A percentile compares a stretch with the other conserved stretches of the same genome.
These are phyloP conservation scores for Teleopsis dalmanni DNA, from an alignment of 1,140 invertebrate genomes.

Conservation along the genomic window DNA sequence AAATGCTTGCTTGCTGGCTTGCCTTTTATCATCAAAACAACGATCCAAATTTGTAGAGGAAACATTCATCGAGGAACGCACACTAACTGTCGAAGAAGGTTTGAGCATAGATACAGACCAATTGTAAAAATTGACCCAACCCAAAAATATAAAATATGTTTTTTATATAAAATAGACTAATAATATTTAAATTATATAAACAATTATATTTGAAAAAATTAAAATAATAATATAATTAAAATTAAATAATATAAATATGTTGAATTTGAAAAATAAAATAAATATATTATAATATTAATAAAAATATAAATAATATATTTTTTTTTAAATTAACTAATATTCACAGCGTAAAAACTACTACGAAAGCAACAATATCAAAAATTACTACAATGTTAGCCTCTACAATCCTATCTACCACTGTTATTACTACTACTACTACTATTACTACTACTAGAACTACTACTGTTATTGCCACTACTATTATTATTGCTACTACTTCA, in stretches of 20 bases:
- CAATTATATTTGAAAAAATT: not conserved
- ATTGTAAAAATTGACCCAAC: slow-evolving; percentile 19
- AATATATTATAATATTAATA: not conserved
- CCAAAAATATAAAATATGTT: slow-evolving; percentile 2
- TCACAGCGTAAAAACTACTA: too few relatives aligned
- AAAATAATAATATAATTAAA: slow-evolving; percentile 1
- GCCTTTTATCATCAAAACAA: not conserved
- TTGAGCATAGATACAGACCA: slow-evolving; percentile 42
- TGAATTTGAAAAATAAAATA: not conserved
- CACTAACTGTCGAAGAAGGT: slow-evolving; percentile 42
- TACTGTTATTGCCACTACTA: not conserved
- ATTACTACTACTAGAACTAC: not conserved
- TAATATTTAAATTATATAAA: not conserved
- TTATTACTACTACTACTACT: not conserved
- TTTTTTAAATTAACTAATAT: too few relatives aligned
- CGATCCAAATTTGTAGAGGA: slow-evolving; percentile 32
- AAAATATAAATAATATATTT: not conserved
- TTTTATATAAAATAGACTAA: not conserved
- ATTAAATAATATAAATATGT: not conserved
- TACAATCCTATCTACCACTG: not conserved
- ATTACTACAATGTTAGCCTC: too few relatives aligned
- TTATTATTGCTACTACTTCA: not conserved
- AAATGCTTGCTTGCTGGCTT: slow-evolving; percentile 13
- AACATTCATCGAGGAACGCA: slow-evolving; percentile 43
- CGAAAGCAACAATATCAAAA: too few relatives aligned